phyloP scores from a whole-genome alignment of 2,888 invertebrate species.

The Diogma glabrata region DNA sequence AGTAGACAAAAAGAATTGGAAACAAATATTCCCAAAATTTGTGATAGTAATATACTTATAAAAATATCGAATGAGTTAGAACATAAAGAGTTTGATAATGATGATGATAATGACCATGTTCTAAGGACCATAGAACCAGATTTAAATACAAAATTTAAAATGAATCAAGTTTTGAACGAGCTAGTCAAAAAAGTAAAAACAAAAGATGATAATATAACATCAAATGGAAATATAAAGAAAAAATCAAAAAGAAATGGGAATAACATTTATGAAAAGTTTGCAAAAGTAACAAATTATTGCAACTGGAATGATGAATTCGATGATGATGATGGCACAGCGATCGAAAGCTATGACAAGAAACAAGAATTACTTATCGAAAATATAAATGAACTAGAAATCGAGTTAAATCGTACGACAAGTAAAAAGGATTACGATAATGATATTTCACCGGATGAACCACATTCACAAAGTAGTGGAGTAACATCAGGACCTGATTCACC shows the following conservation, averaged over 20 bases:
- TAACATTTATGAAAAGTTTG: slow-evolving; percentile 26
- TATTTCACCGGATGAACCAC: slow-evolving; percentile 29
- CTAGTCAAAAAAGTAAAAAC: slow-evolving; percentile 54
- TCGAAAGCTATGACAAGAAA: too few species aligned
- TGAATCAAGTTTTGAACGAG: slow-evolving; percentile 69
- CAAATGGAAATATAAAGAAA: slow-evolving; percentile 32
- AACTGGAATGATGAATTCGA: slow-evolving; percentile 28
- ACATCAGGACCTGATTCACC: slow-evolving; percentile 85
- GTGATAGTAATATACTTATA: slow-evolving; percentile 24
- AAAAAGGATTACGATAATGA: slow-evolving; percentile 19
- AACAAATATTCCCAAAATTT: slow-evolving; percentile 15
- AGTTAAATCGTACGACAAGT: slow-evolving; percentile 17
- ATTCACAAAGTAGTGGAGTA: slow-evolving; percentile 64
- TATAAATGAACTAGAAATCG: slow-evolving; percentile 19
- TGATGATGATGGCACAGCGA: slow-evolving; percentile 23
- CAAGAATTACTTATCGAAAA: too few species aligned
- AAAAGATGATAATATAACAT: slow-evolving; percentile 32
- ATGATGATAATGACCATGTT: slow-evolving; percentile 36
- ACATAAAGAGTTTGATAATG: slow-evolving; percentile 43
- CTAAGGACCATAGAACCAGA: too few species aligned
- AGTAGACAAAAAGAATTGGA: slow-evolving; percentile 52
- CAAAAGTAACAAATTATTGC: slow-evolving; percentile 30
- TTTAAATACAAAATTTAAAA: slow-evolving; percentile 62
- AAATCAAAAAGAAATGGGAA: slow-evolving; percentile 14
- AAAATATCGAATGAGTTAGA: slow-evolving; percentile 42